Conservation (phyloP, 2,797 vertebrate genomes). For the Thalassophryne amazonica region DNA sequence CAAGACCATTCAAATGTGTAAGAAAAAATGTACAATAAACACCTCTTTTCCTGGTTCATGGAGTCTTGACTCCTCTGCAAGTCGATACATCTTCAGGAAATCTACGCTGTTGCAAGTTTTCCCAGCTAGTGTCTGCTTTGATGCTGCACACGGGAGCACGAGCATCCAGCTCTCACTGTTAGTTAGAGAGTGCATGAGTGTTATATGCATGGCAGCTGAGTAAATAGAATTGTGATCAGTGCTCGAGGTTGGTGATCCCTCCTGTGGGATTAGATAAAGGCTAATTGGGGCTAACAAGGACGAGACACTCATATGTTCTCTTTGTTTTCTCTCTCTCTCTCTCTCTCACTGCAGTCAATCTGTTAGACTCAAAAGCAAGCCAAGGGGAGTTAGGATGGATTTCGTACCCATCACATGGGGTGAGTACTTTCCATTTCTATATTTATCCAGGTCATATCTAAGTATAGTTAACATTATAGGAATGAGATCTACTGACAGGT, state of each 20-base stretch:
- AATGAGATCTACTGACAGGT: conserved; percentile 2
- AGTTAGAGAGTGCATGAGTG: conserved; percentile 26
- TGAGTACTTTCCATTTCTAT: conserved; percentile 75
- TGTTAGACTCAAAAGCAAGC: conserved; percentile 98
- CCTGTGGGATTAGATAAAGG: conserved; percentile 58
- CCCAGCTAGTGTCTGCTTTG: conserved; percentile 18
- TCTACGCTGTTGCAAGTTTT: conserved; percentile 3
- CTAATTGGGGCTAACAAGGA: conserved; percentile 74
- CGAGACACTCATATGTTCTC: conserved; percentile 70
- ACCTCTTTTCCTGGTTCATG: conserved; percentile 5
- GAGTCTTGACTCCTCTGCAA: conserved; percentile 11
- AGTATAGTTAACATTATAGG: conserved; percentile 14
- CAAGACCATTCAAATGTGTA: conserved; percentile 3
- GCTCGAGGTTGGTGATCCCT: conserved; percentile 56
- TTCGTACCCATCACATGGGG: conserved; percentile 95
- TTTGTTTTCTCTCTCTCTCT: conserved; percentile 71
- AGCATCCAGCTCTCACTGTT: conserved; percentile 31
- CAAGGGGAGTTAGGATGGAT: conserved; percentile 99
- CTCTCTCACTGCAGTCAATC: conserved; percentile 87
- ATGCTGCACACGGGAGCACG: conserved; percentile 24
- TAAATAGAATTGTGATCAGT: conserved; percentile 71
- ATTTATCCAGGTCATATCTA: conserved; percentile 18
- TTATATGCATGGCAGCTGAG: conserved; percentile 72
- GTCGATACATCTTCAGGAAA: conserved; percentile 7
- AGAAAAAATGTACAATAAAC: conserved; percentile 10